These are phyloP conservation scores for Crenuchus spilurus DNA, from an alignment of 2,797 vertebrate genomes.

Conservation along the genomic window DNA sequence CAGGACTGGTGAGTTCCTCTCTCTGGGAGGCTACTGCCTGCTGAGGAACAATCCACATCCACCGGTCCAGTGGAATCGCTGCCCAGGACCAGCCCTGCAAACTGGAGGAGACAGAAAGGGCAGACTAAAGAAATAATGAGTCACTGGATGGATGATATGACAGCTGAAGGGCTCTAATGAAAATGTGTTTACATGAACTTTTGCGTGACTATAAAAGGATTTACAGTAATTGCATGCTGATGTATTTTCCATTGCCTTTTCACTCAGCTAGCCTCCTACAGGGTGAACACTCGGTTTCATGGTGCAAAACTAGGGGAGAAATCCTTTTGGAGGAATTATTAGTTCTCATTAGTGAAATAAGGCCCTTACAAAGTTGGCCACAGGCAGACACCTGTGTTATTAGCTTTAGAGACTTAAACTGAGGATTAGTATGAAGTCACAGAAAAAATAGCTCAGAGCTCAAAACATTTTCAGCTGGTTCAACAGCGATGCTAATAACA, in stretches of 20 bases:
- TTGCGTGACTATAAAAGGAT: conserved; percentile 30
- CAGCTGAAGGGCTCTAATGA: conserved; percentile 36
- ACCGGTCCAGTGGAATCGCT: conserved; percentile 3
- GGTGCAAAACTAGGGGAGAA: not conserved
- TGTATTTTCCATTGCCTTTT: conserved; percentile 34
- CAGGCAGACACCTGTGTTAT: too few relatives aligned
- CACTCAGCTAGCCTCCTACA: conserved; percentile 24
- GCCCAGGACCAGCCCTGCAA: conserved; percentile 18
- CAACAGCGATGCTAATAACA: too few relatives aligned
- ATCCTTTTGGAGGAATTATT: too few relatives aligned
- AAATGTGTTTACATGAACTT: conserved; percentile 41
- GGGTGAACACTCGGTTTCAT: not conserved
- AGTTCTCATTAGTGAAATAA: too few relatives aligned
- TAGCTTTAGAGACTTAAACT: too few relatives aligned
- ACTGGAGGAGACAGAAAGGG: conserved; percentile 8
- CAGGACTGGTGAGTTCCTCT: conserved; percentile 21
- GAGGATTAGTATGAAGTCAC: too few relatives aligned
- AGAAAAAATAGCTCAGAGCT: too few relatives aligned
- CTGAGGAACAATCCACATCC: conserved; percentile 21
- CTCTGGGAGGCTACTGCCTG: conserved; percentile 36
- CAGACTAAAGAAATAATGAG: not conserved
- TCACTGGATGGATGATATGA: conserved; percentile 15
- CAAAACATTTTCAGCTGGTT: too few relatives aligned
- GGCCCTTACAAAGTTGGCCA: too few relatives aligned
- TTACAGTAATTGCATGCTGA: conserved; percentile 25